These are phyloP conservation scores for Ictalurus punctatus DNA, from an alignment of 2,113 vertebrate species.

Conservation along the genomic window DNA sequence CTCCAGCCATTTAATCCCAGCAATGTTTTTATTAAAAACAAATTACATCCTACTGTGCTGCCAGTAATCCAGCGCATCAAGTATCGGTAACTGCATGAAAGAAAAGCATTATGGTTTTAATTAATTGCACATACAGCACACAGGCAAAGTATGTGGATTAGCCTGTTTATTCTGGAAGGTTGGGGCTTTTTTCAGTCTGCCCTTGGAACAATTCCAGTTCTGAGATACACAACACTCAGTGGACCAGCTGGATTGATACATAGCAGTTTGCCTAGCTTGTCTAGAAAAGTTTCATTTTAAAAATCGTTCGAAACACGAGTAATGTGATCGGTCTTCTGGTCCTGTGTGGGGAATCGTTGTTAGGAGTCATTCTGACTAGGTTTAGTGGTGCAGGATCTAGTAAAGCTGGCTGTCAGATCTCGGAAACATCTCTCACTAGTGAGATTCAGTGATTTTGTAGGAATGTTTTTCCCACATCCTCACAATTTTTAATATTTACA, in stretches of 20 bases:
- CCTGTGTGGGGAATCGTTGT: not conserved
- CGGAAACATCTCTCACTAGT: not conserved
- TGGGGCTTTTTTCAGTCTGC: constrained; percentile 64
- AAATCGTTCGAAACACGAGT: not conserved
- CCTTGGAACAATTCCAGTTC: constrained; percentile 65
- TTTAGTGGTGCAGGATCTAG: not conserved
- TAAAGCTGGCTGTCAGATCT: not conserved
- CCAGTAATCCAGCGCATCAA: constrained; percentile 74
- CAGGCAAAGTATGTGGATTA: constrained; percentile 74
- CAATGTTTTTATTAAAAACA: constrained; percentile 77
- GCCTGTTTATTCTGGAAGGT: constrained; percentile 70
- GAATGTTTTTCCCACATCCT: not conserved
- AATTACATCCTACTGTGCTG: constrained; percentile 71
- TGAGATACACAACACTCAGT: constrained; percentile 53
- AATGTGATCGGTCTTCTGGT: not conserved
- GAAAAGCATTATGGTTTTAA: constrained; percentile 73
- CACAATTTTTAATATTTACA: not conserved
- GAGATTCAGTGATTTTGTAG: not conserved
- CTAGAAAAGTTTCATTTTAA: not conserved
- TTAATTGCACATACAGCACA: constrained; percentile 74
- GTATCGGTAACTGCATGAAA: constrained; percentile 76
- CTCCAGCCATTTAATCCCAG: constrained; percentile 71
- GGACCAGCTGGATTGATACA: not conserved
- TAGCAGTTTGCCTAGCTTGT: not conserved
- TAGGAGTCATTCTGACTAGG: not conserved